phyloP scores from a whole-genome alignment of 2,888 invertebrate species.

The Pyrrhia umbra region DNA sequence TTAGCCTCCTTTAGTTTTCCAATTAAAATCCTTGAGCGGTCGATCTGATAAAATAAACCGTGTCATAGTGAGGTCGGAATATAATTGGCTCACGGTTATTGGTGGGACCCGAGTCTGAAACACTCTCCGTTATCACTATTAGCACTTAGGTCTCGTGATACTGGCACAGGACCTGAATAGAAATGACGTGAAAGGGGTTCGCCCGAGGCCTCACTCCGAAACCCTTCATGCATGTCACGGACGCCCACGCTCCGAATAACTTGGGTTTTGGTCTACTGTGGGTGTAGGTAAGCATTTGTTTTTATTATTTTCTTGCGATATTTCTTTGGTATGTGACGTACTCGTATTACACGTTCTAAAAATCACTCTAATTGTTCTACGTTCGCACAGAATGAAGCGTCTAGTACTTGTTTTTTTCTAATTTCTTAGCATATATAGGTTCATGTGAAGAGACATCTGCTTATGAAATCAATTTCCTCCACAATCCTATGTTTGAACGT shows the following conservation, averaged over 20 bases:
- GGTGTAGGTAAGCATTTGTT: conserved; percentile 76
- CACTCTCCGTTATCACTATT: conserved; percentile 78
- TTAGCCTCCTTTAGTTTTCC: conserved; percentile 35
- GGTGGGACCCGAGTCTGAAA: conserved; percentile 62
- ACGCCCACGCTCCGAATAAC: conserved; percentile 69
- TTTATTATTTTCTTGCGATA: conserved; percentile 72
- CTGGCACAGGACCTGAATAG: conserved; percentile 78
- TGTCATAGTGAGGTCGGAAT: conserved; percentile 57
- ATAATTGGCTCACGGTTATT: conserved; percentile 72
- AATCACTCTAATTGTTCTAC: conserved; percentile 44
- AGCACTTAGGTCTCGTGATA: conserved; percentile 79
- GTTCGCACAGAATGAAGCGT: conserved; percentile 38
- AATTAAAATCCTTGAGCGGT: conserved; percentile 48
- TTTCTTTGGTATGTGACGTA: conserved; percentile 59
- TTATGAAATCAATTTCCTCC: conserved; percentile 73
- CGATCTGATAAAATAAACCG: conserved; percentile 49
- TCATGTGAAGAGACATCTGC: conserved; percentile 67
- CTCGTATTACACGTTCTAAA: conserved; percentile 43
- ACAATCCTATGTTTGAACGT: conserved; percentile 64
- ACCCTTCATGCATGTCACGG: conserved; percentile 80
- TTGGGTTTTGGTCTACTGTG: conserved; percentile 73
- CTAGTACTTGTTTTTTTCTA: conserved; percentile 35
- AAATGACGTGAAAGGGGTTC: conserved; percentile 77
- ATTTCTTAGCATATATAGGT: conserved; percentile 41
- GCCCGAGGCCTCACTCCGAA: conserved; percentile 56